Conservation (phyloP, 2,113 vertebrate species). For the Sylvia atricapilla region DNA sequence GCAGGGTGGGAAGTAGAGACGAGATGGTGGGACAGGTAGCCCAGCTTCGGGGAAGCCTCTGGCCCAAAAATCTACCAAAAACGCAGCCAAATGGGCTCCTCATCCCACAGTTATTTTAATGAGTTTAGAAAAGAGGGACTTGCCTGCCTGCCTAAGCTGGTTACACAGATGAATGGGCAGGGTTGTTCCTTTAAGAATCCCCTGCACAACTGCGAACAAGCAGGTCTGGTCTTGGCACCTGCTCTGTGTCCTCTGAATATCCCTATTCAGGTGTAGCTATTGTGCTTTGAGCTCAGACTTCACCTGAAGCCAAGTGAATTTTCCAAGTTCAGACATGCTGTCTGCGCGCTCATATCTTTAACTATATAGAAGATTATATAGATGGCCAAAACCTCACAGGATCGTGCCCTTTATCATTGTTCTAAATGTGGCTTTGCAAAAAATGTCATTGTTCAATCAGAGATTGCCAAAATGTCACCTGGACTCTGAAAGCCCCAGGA, state of each 20-base stretch:
- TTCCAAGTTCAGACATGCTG: not conserved
- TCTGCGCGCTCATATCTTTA: not conserved
- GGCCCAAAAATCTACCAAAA: not conserved
- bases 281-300: not conserved
- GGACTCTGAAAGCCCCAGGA: not conserved
- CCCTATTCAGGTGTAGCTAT: not conserved
- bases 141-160: not conserved
- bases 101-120: not conserved
- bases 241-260: not conserved
- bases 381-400: not conserved
- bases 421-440: not conserved
- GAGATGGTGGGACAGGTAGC: not conserved
- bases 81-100: not conserved
- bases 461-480: not conserved
- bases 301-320: not conserved
- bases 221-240: slow-evolving; percentile 2
- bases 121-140: not conserved
- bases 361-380: not conserved
- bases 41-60: not conserved
- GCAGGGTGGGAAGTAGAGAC: not conserved
- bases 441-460: not conserved
- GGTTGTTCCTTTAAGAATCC: not conserved
- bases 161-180: not conserved
- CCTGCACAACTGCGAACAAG: not conserved
- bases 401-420: not conserved